phyloP scores from a whole-genome alignment of 64 coral and sea anemone species.

The Cladopsammia gracilis region DNA sequence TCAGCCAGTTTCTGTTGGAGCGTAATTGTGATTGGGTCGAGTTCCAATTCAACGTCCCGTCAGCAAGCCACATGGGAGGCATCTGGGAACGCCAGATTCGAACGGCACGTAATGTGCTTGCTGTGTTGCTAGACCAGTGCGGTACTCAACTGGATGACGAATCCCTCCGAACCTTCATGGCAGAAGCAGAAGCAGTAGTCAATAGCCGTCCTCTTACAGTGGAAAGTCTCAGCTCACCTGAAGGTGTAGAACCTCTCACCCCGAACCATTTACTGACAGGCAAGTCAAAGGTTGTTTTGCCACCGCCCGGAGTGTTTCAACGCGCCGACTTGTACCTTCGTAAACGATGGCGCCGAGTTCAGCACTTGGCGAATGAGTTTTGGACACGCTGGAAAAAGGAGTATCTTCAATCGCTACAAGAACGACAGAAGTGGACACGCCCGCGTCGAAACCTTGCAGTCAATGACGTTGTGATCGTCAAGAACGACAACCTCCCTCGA shows the following conservation, averaged over 20 bases:
- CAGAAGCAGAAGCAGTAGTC: background rate
- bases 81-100: conserved; percentile 14
- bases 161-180: conserved; percentile 23
- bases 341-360: conserved; percentile 6
- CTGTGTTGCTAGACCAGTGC: background rate
- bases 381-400: background rate
- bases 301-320: conserved; percentile 19
- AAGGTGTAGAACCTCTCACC: background rate
- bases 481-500: conserved; percentile 2
- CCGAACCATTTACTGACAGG: background rate
- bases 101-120: background rate
- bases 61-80: conserved; percentile 30
- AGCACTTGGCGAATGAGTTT: conserved; percentile 4
- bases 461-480: background rate
- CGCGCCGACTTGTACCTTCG: background rate
- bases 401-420: conserved; percentile 8
- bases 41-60: conserved; percentile 1
- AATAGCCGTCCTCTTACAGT: conserved; percentile 4
- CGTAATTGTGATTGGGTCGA: conserved; percentile 26
- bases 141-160: background rate
- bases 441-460: background rate
- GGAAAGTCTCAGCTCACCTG: background rate
- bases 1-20: background rate
- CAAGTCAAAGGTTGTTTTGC: background rate
- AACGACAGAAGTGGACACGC: conserved; percentile 1